Conservation (phyloP, 2,888 invertebrate genomes). For the Aquatica leii region DNA sequence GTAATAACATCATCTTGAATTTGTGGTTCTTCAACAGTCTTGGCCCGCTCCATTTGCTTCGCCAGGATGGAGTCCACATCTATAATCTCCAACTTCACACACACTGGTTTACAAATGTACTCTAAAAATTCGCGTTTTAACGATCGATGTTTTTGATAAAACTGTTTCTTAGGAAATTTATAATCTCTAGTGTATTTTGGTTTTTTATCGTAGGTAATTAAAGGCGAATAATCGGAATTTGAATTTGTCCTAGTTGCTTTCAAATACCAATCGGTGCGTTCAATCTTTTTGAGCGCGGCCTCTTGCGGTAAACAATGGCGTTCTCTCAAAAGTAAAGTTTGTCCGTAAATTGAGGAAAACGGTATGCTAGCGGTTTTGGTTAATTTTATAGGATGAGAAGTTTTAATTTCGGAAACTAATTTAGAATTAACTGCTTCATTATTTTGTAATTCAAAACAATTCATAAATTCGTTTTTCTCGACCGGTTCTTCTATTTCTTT, state of each 20-base stretch:
- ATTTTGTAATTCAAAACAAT: slow-evolving; percentile 39
- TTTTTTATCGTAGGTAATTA: slow-evolving; percentile 22
- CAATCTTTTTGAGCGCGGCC: slow-evolving; percentile 43
- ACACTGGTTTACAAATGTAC: slow-evolving; percentile 30
- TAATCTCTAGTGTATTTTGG: slow-evolving; percentile 35
- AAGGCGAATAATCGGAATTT: slow-evolving; percentile 12
- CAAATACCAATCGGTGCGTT: slow-evolving; percentile 51
- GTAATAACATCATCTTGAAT: background rate
- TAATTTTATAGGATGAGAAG: slow-evolving; percentile 31
- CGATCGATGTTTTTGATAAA: slow-evolving; percentile 35
- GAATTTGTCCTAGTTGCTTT: slow-evolving; percentile 34
- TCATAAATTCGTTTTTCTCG: slow-evolving; percentile 44
- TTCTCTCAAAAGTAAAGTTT: slow-evolving; percentile 43
- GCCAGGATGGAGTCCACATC: slow-evolving; percentile 16
- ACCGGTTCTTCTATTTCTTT: slow-evolving; percentile 18
- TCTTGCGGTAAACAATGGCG: slow-evolving; percentile 45
- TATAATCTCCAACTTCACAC: slow-evolving; percentile 29
- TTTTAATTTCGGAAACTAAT: slow-evolving; percentile 12
- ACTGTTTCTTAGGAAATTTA: slow-evolving; percentile 46
- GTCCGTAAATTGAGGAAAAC: slow-evolving; percentile 53
- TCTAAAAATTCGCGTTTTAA: slow-evolving; percentile 30
- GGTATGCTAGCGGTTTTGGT: slow-evolving; percentile 46
- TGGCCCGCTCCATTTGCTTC: slow-evolving; percentile 8
- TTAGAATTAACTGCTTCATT: slow-evolving; percentile 2
- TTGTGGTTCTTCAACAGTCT: background rate